phyloP scores from a whole-genome alignment of 2,797 vertebrate species.

The Malurus splendens region DNA sequence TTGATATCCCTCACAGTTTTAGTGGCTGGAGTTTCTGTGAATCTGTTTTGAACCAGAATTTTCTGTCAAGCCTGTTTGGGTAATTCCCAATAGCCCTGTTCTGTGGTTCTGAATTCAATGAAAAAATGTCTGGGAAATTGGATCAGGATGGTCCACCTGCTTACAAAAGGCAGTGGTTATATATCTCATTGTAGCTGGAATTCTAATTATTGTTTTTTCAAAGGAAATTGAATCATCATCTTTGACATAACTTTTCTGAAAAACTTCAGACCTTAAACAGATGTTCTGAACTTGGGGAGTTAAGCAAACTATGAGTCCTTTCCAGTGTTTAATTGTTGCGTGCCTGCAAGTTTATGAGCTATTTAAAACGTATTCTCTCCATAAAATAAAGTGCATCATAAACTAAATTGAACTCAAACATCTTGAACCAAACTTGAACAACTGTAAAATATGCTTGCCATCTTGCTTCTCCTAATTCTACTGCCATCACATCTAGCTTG shows the following conservation, averaged over 20 bases:
- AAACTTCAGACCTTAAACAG: not conserved
- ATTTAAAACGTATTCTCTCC: not conserved
- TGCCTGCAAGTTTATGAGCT: not conserved
- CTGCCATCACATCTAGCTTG: not conserved
- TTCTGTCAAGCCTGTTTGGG: not conserved
- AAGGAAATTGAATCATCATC: not conserved
- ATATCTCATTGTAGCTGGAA: not conserved
- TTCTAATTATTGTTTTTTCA: not conserved
- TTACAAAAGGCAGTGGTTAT: not conserved
- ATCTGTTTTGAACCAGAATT: not conserved
- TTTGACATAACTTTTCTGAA: not conserved
- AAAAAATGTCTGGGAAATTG: not conserved
- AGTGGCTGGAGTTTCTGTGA: not conserved
- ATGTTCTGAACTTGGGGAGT: not conserved
- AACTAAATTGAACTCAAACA: not conserved
- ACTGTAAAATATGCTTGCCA: not conserved
- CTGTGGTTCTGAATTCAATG: not conserved
- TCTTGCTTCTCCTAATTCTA: not conserved
- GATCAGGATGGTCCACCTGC: not conserved
- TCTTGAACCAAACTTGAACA: not conserved
- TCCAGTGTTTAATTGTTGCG: not conserved
- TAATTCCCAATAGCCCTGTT: not conserved
- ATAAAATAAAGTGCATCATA: not conserved
- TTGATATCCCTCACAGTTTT: not conserved
- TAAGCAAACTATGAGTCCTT: not conserved